Evolutionary conservation across 2,797 vertebrate genomes (phyloP), one percentile per base, ranked within the genome.

Genomic region (Hippoglossus hippoglossus): DNA sequence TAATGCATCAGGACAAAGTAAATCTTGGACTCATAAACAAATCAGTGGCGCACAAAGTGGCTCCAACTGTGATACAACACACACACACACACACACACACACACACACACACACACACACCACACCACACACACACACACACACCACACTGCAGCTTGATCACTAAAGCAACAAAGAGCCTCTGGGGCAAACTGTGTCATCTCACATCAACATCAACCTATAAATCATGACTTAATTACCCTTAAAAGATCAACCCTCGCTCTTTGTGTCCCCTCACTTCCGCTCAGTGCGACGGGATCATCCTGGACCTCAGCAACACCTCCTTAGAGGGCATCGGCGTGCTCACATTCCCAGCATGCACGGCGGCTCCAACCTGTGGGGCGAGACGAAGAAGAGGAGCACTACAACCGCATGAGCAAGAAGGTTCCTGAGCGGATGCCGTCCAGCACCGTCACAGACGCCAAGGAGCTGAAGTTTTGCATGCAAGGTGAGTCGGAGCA

Each of bases 291-390:
- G 97, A 98, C 0, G 97, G 97, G 21, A 96, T 95, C 77, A 93
- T 94, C 63, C 86, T 99, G 56, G 97, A 99, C 90, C 95, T 99
- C 86, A 98, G 95, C 90, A 96, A 89, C 81, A 91, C 95, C 0
- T 97, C 97, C 63, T 91, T 99, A 65, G 97, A 98, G 86, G 96
- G 97, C 80, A 96, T 98, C 0, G 97, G 97, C 0, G 90, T 98
- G 72, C 96, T 99, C 85, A 98, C 93, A 99, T 98, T 90, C 97
- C 97, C 91, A 98, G 97, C 93, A 98, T 98, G 96, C 98, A 99
- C 0, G 97, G 97, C 0, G 97, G 97, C 80, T 98, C 97, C 90
- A 96, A 98, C 82, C 94, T 98, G 75, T 99, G 97, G 97, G 97
- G 97, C 0, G 96, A 98, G 87, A 95, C 95, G 51, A 98, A 97